Evolutionary conservation across 2,113 vertebrate genomes (phyloP).

Genomic region (Tachycineta bicolor): DNA sequence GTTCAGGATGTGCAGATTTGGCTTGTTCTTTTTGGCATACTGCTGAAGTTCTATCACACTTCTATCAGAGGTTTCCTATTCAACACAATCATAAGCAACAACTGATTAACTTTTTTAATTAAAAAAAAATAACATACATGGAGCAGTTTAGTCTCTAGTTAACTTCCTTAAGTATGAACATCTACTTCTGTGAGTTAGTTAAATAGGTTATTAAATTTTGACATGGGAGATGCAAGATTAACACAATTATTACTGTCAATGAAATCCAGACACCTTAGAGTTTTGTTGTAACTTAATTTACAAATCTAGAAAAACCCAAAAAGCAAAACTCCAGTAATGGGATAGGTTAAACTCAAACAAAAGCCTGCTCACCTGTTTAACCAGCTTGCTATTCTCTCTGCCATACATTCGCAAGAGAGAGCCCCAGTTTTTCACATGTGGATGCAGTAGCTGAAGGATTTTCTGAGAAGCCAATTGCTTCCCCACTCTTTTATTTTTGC

Average conservation of each 20-base stretch:
- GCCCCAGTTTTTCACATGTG: slow-evolving; percentile 98
- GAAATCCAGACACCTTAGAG: not conserved
- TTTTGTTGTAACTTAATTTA: not conserved
- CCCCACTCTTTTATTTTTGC: slow-evolving; percentile 97
- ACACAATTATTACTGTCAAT: not conserved
- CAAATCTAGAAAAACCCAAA: not conserved
- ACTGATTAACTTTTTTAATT: not conserved
- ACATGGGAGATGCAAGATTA: not conserved
- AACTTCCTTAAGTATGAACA: not conserved
- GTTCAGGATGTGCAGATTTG: slow-evolving; percentile 97
- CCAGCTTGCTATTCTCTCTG: slow-evolving; percentile 96
- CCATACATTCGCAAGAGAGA: slow-evolving; percentile 98
- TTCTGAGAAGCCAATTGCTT: slow-evolving; percentile 98
- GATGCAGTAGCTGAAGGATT: slow-evolving; percentile 97
- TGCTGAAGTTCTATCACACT: slow-evolving; percentile 98
- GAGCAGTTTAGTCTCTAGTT: not conserved
- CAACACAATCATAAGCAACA: not conserved
- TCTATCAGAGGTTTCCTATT: slow-evolving; percentile 92
- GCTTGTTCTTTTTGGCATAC: slow-evolving; percentile 99
- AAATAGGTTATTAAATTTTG: not conserved
- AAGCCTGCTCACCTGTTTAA: slow-evolving; percentile 87
- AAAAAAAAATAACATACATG: not conserved
- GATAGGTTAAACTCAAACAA: not conserved
- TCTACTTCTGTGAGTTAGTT: not conserved
- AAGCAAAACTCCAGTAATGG: not conserved